Base-by-base conservation (phyloP, 2,888 invertebrate genomes). In the Sycophila texana region DNA sequence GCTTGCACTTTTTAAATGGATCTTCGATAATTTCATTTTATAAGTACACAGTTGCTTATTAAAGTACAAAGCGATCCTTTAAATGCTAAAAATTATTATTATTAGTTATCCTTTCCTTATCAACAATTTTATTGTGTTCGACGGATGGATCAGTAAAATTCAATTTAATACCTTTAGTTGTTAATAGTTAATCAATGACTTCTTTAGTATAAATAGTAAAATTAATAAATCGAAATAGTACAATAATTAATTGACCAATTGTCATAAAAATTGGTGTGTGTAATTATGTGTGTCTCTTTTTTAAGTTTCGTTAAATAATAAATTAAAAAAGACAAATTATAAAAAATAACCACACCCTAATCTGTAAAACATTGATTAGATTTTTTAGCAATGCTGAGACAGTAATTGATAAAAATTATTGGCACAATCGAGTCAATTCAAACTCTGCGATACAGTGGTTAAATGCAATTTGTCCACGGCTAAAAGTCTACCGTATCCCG, bases 31-130 rank as follows among this genome's bases (percentile, higher is more conserved):
- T 57, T 74, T 53, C 39, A 39, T 39, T 81, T 67, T 67, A 47
- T 81, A 81, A 81, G 81, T 81, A 81, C 79, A 79, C 18, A 65
- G 74, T 79, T 79, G 79, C 81, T 74, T 74, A 77, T 76, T 70
- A 71, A 81, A 77, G 77, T 81, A 81, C 79, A 74, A 81, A 79
- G 79, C 76, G 49, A 68, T 51, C 39, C 18, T 61, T 72, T 75
- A 63, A 67, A 78, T 58, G 22, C 58, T 63, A 74, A 72, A 71
- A 81, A 77, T 70, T 47, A 80, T 65, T 75, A 39, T 10, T 39
- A 39, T 39, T 39, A 39, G 39, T 39, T 39, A 39, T 39, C 39
- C 7, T 63, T 65, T 26, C 39, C 20, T 18, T 39, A 39, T 26
- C 30, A 74, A 67, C 68, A 65, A 63, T 47, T 72, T 65, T 68